A percentile compares a stretch with the other conserved stretches of the same genome.
phyloP scores from a whole-genome alignment of 1,140 invertebrate genomes.

The Helicoverpa armigera region DNA sequence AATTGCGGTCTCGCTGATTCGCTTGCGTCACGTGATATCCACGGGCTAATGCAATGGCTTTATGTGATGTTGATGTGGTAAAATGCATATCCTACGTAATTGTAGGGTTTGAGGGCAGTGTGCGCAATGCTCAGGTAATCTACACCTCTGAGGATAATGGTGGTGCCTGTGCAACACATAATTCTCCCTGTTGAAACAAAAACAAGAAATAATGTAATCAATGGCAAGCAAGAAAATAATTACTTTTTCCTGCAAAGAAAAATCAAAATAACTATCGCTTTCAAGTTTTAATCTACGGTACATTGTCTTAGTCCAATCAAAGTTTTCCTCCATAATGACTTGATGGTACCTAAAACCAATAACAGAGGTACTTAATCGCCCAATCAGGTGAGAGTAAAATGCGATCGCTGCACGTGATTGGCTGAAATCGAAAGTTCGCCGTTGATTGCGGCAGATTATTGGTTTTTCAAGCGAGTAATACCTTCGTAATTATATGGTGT shows the following conservation, averaged over 20 bases:
- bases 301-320: background rate
- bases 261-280: background rate
- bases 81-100: constrained; percentile 2
- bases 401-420: constrained; percentile 63
- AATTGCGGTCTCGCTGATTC: constrained; percentile 44
- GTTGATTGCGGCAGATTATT: constrained; percentile 59
- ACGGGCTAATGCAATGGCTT: constrained; percentile 7
- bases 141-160: background rate
- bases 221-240: background rate
- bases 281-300: background rate
- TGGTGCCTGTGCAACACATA: no score
- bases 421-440: constrained; percentile 72
- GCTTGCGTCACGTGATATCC: constrained; percentile 42
- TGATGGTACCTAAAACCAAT: constrained; percentile 34
- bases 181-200: no score
- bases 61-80: constrained; percentile 7
- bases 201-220: background rate
- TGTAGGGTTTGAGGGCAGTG: background rate
- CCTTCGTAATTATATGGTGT: constrained; percentile 20
- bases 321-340: background rate
- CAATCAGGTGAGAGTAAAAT: constrained; percentile 66
- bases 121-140: background rate
- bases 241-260: no score
- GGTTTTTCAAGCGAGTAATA: constrained; percentile 53
- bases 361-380: constrained; percentile 39